Conservation (phyloP, 2,888 invertebrate species). For the Mythimna lalbum region DNA sequence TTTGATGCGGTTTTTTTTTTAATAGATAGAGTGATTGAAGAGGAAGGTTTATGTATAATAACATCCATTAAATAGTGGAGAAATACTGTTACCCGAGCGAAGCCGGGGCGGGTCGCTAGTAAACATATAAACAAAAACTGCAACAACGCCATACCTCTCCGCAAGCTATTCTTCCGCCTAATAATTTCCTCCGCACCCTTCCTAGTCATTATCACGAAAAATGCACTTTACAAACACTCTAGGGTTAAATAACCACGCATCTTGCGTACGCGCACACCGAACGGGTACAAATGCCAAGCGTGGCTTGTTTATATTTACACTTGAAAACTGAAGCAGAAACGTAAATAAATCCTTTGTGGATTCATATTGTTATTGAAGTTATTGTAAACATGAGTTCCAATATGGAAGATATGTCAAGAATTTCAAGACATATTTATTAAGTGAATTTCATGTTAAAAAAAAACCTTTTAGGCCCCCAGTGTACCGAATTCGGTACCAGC, state of each 20-base stretch:
- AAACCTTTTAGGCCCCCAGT: neutral
- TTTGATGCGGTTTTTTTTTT: no score
- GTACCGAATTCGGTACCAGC: no score
- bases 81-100: no score
- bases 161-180: conserved; percentile 73
- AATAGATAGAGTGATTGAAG: no score
- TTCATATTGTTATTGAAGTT: conserved; percentile 59
- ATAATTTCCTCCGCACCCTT: conserved; percentile 77
- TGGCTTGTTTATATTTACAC: conserved; percentile 61
- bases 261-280: conserved; percentile 28
- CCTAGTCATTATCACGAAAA: conserved; percentile 63
- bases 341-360: conserved; percentile 65
- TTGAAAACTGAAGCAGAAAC: conserved; percentile 42
- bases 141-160: conserved; percentile 71
- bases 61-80: no score
- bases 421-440: conserved; percentile 4
- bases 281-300: conserved; percentile 21
- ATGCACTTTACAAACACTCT: conserved; percentile 23
- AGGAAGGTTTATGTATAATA: no score
- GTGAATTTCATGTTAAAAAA: neutral
- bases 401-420: conserved; percentile 46
- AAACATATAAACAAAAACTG: no score
- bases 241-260: conserved; percentile 30
- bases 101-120: no score
- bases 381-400: conserved; percentile 63